Conservation (phyloP, 2,888 invertebrate species). For the Mesorhabditis belari region DNA sequence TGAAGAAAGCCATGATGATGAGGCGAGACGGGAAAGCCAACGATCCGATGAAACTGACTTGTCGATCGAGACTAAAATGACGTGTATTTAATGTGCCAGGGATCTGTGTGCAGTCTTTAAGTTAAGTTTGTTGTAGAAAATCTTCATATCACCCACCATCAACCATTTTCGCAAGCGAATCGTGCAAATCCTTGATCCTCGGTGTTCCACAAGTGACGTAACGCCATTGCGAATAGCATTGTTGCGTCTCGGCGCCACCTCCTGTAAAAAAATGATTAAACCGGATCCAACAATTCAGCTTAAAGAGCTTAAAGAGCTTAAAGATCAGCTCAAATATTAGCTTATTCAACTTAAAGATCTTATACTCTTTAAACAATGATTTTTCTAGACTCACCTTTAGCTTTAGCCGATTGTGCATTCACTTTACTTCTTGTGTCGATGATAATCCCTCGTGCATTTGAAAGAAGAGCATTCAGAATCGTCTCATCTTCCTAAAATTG, state of each 20-base stretch:
- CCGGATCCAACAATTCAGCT: no score
- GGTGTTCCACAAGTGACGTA: conserved; percentile 87
- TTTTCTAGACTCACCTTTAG: conserved; percentile 57
- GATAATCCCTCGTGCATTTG: conserved; percentile 72
- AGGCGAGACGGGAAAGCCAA: conserved; percentile 81
- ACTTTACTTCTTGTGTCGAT: conserved; percentile 81
- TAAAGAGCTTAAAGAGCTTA: neutral
- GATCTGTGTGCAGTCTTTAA: no score
- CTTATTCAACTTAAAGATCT: no score
- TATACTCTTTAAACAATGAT: no score
- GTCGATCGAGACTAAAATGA: conserved; percentile 76
- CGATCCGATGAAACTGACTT: conserved; percentile 76
- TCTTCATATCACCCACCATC: conserved; percentile 67
- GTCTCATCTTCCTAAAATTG: conserved; percentile 94
- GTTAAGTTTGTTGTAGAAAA: neutral
- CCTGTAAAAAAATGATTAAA: conserved; percentile 55
- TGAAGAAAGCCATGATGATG: conserved; percentile 77
- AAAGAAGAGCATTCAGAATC: conserved; percentile 79
- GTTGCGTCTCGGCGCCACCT: conserved; percentile 86
- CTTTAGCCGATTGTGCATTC: conserved; percentile 72
- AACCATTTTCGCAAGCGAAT: conserved; percentile 80
- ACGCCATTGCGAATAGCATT: conserved; percentile 92
- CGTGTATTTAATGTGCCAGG: no score
- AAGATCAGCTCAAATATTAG: no score
- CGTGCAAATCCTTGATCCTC: conserved; percentile 68